Conservation (phyloP, 2,113 vertebrate genomes). For the Neolamprologus kungweensis region DNA sequence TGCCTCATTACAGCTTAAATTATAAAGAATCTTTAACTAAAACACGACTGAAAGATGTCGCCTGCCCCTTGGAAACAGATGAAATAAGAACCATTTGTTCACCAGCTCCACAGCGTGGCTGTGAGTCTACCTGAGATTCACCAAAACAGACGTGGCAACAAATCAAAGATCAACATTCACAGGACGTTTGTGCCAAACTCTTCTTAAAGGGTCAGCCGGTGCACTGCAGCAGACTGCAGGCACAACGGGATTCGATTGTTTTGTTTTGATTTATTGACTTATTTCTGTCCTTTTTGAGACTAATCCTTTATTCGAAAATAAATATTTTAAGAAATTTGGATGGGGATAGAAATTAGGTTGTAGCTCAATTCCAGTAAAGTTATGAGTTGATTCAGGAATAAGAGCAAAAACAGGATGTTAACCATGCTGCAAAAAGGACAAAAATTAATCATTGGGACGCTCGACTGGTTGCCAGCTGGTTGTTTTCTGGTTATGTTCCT, state of each 20-base stretch:
- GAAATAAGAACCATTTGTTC: neutral
- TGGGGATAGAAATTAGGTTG: neutral
- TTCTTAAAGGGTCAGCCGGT: neutral
- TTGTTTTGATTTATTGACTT: neutral
- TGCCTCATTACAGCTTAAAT: neutral
- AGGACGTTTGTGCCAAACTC: neutral
- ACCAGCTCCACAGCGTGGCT: neutral
- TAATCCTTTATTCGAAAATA: neutral
- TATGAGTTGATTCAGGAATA: neutral
- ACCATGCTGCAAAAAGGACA: neutral
- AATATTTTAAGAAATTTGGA: neutral
- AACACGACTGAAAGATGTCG: neutral
- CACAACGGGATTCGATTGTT: neutral
- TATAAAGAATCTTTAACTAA: neutral
- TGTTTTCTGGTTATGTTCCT: neutral
- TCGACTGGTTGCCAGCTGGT: neutral
- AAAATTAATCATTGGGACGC: neutral
- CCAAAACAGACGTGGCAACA: neutral
- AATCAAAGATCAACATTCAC: neutral
- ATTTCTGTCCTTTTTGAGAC: neutral
- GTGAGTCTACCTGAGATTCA: neutral
- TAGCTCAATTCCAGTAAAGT: neutral
- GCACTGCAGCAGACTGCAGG: neutral
- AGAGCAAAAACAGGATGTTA: neutral
- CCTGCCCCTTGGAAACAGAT: neutral